Base-by-base conservation (phyloP, 2,113 vertebrate species). In the Sardina pilchardus region DNA sequence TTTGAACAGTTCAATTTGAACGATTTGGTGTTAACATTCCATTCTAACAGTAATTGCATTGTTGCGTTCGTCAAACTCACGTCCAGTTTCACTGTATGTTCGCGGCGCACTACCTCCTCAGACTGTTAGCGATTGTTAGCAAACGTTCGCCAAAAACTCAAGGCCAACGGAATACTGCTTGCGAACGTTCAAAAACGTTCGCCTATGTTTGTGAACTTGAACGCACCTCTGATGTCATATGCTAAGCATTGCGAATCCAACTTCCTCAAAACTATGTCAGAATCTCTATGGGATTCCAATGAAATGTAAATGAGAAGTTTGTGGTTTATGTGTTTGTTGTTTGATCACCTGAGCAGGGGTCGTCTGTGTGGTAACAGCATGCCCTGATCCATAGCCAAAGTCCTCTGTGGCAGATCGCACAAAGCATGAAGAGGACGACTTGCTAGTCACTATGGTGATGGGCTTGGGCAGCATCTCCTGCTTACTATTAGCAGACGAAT, bases 401-500 rank as follows among this genome's bases (percentile, higher is more conserved):
- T 95, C 90, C 34, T 96, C 96, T 0, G 95, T 87, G 50, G 90
- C 86, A 1, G 94, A 86, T 34, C 92, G 91, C 82, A 95, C 93
- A 82, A 96, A 96, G 87, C 96, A 96, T 91, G 94, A 95, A 21
- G 97, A 94, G 39, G 96, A 96, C 9, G 97, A 97, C 94, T 97
- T 96, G 56, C 96, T 95, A 1, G 96, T 97, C 88, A 96, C 93
- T 45, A 97, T 96, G 92, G 96, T 96, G 90, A 95, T 92, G 78
- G 94, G 94, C 88, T 96, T 95, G 83, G 96, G 96, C 88, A 97
- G 95, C 92, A 96, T 97, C 94, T 97, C 97, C 93, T 97, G 97
- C 91, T 92, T 95, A 94, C 96, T 97, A 92, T 96, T 96, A 87
- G 96, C 96, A 30, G 97, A 97, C 45, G 96, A 97, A 91, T 97